Evolutionary conservation across 2,797 vertebrate genomes (phyloP).

Genomic region (Pygocentrus nattereri): DNA sequence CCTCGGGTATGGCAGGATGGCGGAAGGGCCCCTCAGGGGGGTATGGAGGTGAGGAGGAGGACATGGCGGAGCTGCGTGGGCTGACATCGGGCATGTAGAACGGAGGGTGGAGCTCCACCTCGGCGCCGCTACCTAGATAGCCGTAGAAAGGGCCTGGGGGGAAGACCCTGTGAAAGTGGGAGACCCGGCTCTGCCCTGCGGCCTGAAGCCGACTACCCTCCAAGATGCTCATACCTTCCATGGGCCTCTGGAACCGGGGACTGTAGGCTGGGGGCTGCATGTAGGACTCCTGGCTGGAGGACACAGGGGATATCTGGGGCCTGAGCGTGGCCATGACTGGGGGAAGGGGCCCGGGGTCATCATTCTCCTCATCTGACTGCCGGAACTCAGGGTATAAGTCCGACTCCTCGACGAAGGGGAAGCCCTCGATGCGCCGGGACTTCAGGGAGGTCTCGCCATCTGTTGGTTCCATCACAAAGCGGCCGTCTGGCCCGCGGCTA

Average conservation of each 20-base stretch:
- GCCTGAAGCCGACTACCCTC: constrained; percentile 91
- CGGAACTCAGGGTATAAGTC: constrained; percentile 99
- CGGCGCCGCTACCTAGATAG: constrained; percentile 92
- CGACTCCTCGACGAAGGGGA: constrained; percentile 98
- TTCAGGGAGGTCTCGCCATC: constrained; percentile 83
- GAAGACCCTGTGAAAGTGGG: constrained; percentile 89
- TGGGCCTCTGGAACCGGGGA: constrained; percentile 92
- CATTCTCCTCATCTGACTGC: constrained; percentile 98
- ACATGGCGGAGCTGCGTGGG: constrained; percentile 96
- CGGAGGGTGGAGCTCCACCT: constrained; percentile 89
- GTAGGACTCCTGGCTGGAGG: constrained; percentile 97
- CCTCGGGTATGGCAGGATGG: constrained; percentile 95
- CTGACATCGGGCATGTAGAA: constrained; percentile 99
- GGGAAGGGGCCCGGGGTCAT: constrained; percentile 90
- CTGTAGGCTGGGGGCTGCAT: constrained; percentile 98
- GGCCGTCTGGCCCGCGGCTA: constrained; percentile 95
- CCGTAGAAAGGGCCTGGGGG: constrained; percentile 95
- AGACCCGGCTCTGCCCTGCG: constrained; percentile 90
- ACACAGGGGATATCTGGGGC: constrained; percentile 95
- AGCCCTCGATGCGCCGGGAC: constrained; percentile 93
- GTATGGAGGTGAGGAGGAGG: constrained; percentile 92
- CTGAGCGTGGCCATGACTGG: constrained; percentile 92
- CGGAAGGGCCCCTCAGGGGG: constrained; percentile 92
- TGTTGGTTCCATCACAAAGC: constrained; percentile 91
- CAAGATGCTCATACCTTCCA: constrained; percentile 90